phyloP scores from a whole-genome alignment of 92 coral and sea anemone genomes.

The Epizoanthus fatuus region DNA sequence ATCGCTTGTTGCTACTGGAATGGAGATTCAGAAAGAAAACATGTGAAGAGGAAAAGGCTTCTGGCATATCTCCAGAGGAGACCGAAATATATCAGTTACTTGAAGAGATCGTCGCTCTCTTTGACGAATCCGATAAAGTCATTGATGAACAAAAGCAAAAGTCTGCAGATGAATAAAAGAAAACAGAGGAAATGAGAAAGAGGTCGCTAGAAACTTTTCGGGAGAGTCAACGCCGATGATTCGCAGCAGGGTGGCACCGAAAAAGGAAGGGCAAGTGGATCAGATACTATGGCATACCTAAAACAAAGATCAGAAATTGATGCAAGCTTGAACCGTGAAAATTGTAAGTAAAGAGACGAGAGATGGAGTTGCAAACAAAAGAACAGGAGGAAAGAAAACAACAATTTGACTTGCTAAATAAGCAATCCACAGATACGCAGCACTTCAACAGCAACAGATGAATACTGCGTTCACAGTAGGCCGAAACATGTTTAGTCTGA shows the following conservation, averaged over 20 bases:
- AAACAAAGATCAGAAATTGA: too few species aligned
- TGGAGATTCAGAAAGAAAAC: neutral
- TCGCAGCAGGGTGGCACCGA: neutral
- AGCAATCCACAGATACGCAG: too few species aligned
- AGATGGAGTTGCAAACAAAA: neutral
- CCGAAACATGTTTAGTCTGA: too few species aligned
- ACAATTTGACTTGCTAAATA: too few species aligned
- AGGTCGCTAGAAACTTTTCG: conserved; percentile 5
- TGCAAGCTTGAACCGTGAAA: neutral
- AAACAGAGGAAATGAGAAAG: conserved; percentile 16
- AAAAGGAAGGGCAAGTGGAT: neutral
- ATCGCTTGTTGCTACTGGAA: neutral
- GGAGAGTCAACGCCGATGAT: too few species aligned
- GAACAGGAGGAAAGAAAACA: neutral
- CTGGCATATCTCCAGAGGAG: conserved; percentile 17
- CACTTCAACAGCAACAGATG: too few species aligned
- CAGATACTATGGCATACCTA: neutral
- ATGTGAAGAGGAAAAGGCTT: conserved; percentile 13
- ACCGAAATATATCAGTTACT: conserved; percentile 11
- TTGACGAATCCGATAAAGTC: conserved; percentile 17
- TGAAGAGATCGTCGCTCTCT: conserved; percentile 2
- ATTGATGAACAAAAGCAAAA: neutral
- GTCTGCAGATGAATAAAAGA: neutral
- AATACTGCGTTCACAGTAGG: too few species aligned
- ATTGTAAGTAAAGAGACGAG: neutral